These are phyloP conservation scores for Benthosema pterotum DNA, from an alignment of 2,797 vertebrate species.

Conservation along the genomic window DNA sequence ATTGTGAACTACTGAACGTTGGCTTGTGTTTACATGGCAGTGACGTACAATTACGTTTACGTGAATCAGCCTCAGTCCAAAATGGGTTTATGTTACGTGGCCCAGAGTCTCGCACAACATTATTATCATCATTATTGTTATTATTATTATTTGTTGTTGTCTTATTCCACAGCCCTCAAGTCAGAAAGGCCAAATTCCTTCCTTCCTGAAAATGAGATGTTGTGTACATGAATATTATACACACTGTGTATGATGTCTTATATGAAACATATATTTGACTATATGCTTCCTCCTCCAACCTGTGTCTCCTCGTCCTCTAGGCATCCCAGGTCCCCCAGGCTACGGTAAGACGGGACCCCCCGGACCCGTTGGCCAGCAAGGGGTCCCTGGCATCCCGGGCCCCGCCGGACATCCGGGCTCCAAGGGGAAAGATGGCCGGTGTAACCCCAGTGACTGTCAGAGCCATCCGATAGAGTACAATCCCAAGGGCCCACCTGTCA, in stretches of 20 bases:
- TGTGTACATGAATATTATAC: not conserved
- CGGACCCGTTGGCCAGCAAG: constrained; percentile 92
- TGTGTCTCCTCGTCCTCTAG: constrained; percentile 62
- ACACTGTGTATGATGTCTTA: not conserved
- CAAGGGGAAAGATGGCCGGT: constrained; percentile 89
- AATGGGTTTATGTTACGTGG: no score
- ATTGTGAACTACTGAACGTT: no score
- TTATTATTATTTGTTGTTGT: no score
- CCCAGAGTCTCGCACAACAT: no score
- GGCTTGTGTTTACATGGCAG: no score
- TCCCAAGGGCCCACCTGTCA: constrained; percentile 85
- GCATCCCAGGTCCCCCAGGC: constrained; percentile 89
- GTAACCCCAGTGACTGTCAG: constrained; percentile 91
- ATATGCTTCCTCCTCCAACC: not conserved
- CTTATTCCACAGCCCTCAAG: no score
- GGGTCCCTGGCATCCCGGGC: constrained; percentile 92
- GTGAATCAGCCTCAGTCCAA: no score
- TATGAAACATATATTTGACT: no score
- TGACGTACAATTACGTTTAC: no score
- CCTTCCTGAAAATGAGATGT: no score
- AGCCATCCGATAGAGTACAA: constrained; percentile 88
- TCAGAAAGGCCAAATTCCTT: no score
- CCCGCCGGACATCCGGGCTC: constrained; percentile 82
- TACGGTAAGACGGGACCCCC: constrained; percentile 93
- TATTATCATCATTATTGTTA: no score